phyloP scores from a whole-genome alignment of 1,140 invertebrate species.

The Dufourea novaeangliae region DNA sequence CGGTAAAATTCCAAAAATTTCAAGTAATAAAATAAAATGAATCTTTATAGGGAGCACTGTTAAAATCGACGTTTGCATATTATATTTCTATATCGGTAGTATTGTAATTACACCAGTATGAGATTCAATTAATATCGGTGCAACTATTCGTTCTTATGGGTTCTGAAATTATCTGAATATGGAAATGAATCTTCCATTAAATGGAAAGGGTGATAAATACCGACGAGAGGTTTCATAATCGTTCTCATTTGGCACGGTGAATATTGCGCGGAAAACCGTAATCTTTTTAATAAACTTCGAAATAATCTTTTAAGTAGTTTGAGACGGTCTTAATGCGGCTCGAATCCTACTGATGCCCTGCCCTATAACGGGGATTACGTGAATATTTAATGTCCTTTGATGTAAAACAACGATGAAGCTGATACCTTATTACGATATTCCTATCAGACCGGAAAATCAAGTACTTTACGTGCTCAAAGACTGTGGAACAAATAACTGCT shows the following conservation, averaged over 20 bases:
- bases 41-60: too few relatives aligned
- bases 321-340: not conserved
- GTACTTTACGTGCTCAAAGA: not conserved
- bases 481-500: not conserved
- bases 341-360: not conserved
- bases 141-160: not conserved
- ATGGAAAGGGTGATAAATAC: not conserved
- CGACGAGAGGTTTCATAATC: slow-evolving; percentile 1
- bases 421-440: not conserved
- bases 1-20: too few relatives aligned
- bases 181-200: not conserved
- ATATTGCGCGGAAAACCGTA: not conserved
- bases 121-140: too few relatives aligned
- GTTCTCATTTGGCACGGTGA: not conserved
- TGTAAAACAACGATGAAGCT: slow-evolving; percentile 22
- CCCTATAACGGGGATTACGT: slow-evolving; percentile 13
- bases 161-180: not conserved
- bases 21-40: too few relatives aligned
- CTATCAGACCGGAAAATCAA: not conserved
- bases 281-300: slow-evolving; percentile 27
- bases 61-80: too few relatives aligned
- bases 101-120: too few relatives aligned
- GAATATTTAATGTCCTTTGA: not conserved
- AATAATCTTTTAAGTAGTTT: slow-evolving; percentile 41
- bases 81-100: too few relatives aligned